These are phyloP conservation scores for Hydropsyche betteni DNA, from an alignment of 2,888 invertebrate species.

Conservation along the genomic window DNA sequence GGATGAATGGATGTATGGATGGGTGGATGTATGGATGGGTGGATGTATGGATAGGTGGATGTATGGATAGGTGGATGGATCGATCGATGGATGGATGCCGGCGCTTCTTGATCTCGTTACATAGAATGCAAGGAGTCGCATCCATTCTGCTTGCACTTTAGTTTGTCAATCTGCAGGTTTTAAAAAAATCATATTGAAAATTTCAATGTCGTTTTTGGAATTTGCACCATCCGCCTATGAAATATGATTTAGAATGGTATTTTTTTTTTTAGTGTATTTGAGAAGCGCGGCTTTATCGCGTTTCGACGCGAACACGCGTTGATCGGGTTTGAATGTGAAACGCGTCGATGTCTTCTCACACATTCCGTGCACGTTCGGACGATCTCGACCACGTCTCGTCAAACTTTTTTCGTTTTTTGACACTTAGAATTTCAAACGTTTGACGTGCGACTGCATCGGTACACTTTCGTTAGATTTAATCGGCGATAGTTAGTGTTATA, in stretches of 20 bases:
- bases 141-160: too few species aligned
- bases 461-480: background rate
- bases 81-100: background rate
- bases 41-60: too few species aligned
- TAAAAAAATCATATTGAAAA: too few species aligned
- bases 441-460: background rate
- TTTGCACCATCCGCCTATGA: too few species aligned
- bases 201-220: too few species aligned
- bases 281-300: slow-evolving; percentile 3
- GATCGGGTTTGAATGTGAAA: slow-evolving; percentile 14
- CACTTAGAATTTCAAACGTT: background rate
- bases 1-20: too few species aligned
- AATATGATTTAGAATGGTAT: too few species aligned
- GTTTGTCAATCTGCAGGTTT: too few species aligned
- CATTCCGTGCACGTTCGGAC: slow-evolving; percentile 11
- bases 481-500: background rate
- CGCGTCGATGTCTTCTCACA: slow-evolving; percentile 6
- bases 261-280: background rate
- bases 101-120: slow-evolving; percentile 28
- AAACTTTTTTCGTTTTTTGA: slow-evolving; percentile 24
- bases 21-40: too few species aligned
- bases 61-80: too few species aligned
- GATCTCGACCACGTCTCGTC: slow-evolving; percentile 6
- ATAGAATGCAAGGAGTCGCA: background rate
- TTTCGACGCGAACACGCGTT: background rate